Evolutionary conservation across 1,140 invertebrate genomes (phyloP).

Genomic region (Melitaea cinxia): DNA sequence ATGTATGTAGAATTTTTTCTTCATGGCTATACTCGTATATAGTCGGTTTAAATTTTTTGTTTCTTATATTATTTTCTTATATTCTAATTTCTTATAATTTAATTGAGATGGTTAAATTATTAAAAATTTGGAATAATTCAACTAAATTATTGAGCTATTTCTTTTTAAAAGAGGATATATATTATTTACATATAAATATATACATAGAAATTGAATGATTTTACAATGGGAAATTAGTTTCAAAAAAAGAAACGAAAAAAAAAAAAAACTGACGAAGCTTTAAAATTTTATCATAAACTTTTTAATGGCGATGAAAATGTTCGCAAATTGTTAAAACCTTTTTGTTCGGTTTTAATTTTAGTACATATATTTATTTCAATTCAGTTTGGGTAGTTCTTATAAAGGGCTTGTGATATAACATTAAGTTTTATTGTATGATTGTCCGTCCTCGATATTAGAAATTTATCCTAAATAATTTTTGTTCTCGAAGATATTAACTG

Average conservation of each 20-base stretch:
- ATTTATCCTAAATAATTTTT: background rate
- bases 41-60: too few species aligned
- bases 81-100: too few species aligned
- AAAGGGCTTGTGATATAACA: background rate
- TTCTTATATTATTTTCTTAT: too few species aligned
- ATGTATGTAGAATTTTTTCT: too few species aligned
- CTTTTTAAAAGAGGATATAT: too few species aligned
- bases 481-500: background rate
- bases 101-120: too few species aligned
- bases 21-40: too few species aligned
- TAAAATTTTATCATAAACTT: background rate
- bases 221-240: background rate
- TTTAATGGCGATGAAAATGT: background rate
- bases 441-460: constrained; percentile 7
- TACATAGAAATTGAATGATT: too few species aligned
- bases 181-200: too few species aligned
- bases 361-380: background rate
- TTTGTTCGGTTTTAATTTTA: background rate
- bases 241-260: background rate
- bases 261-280: background rate
- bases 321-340: background rate
- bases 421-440: constrained; percentile 9
- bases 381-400: constrained; percentile 1
- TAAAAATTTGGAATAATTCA: too few species aligned
- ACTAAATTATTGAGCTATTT: too few species aligned